Base-by-base conservation (phyloP, 2,797 vertebrate genomes). In the Brotula barbata region DNA sequence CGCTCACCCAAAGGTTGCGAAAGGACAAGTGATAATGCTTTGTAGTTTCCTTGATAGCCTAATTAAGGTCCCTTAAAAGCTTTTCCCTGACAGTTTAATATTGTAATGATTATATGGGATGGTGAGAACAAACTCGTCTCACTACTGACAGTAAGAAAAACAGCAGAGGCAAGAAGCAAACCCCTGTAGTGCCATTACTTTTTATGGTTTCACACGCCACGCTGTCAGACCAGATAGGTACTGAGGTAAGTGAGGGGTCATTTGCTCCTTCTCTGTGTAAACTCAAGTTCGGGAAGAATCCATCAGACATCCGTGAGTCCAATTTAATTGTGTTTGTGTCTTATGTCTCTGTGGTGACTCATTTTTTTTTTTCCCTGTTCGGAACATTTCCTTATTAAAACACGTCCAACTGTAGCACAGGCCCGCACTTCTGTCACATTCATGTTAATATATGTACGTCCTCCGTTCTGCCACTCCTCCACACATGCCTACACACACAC, bases 81-180 rank as follows among this genome's bases (percentile, higher is more conserved):
- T 57, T 65, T 72, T 68, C 48, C 22, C 14, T 54, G 71, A 77
- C 56, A 69, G 43, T 67, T 72, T 73, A 74, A 67, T 68, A 69
- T 64, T 1, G 19, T 56, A 62, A 71, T 64, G 65, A 60, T 65
- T 50, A 36, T 42, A 50, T 43, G 36, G 56, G 45, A 62, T 22
- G 48, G 55, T 58, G 60, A 48, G 68, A 68, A 63, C 56, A 37
- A 61, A 47, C 19, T 54, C 48, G 37, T 39, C 34, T 59, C 2
- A 5, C 21, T 50, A 15, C 40, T 55, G 61, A 68, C 54, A 55
- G 48, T 49, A 50, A 71, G 47, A 74, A 55, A n/a, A 54, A 31
- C 62, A 51, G 53, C 42, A 52, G 23, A 1, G 20, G 31, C 16
- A 23, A 52, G 53, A 12, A 2, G 9, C 31, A 40, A 43, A 12